Conservation (phyloP, 1,140 invertebrate genomes). For the Caenorhabditis latens region DNA sequence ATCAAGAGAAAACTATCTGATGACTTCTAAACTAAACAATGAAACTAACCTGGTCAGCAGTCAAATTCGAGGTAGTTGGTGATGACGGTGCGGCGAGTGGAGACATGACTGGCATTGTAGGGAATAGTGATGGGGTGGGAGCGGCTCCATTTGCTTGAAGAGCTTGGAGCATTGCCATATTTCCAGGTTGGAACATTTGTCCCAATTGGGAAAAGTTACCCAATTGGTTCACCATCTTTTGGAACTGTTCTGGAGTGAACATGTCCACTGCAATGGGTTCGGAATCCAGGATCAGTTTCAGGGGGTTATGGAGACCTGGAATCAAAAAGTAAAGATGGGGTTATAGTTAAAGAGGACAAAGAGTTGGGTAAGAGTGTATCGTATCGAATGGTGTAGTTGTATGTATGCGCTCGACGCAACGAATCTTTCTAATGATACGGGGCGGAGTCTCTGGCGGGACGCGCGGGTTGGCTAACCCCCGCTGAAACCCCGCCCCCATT, state of each 20-base stretch:
- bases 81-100: conserved; percentile 47
- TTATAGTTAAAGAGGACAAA: no score
- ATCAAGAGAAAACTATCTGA: neutral
- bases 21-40: conserved; percentile 47
- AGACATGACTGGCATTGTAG: conserved; percentile 40
- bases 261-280: conserved; percentile 42
- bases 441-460: conserved; percentile 9
- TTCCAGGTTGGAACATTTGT: conserved; percentile 40
- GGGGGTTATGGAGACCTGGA: neutral
- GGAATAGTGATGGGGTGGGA: conserved; percentile 47
- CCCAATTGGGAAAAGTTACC: conserved; percentile 38
- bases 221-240: conserved; percentile 52
- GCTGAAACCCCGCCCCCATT: neutral
- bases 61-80: conserved; percentile 58
- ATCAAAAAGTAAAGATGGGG: neutral
- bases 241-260: conserved; percentile 60
- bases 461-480: conserved; percentile 43
- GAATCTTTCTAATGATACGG: conserved; percentile 55
- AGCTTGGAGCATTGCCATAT: conserved; percentile 30
- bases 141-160: conserved; percentile 40
- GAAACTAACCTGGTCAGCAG: conserved; percentile 58
- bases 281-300: conserved; percentile 2
- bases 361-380: conserved; percentile 27
- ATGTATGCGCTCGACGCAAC: conserved; percentile 49
- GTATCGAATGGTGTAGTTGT: conserved; percentile 43